phyloP scores from a whole-genome alignment of 2,797 vertebrate genomes.

The Phalanger gymnotis region DNA sequence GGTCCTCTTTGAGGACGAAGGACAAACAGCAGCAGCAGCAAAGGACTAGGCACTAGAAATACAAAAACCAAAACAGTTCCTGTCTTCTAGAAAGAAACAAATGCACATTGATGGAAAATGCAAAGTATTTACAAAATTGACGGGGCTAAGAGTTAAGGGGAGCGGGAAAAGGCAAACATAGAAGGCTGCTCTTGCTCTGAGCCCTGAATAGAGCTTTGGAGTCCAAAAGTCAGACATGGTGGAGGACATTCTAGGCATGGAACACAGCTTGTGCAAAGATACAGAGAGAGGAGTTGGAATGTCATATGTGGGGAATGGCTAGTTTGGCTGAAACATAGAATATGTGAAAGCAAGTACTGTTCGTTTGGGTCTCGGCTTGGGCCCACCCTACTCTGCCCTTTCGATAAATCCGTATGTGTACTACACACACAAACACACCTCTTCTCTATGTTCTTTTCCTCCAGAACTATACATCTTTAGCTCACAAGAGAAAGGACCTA shows the following conservation, averaged over 20 bases:
- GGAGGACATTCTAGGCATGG: background rate
- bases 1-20: too few relatives aligned
- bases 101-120: background rate
- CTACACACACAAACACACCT: background rate
- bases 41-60: background rate
- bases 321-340: background rate
- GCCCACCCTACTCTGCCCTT: background rate
- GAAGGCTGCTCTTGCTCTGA: background rate
- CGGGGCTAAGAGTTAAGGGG: background rate
- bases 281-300: background rate
- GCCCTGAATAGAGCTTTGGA: background rate
- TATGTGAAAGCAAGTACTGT: background rate
- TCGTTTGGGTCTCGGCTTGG: background rate
- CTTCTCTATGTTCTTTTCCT: background rate
- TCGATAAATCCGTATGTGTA: background rate
- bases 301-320: background rate
- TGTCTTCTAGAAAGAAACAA: background rate
- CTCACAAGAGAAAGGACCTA: background rate
- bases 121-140: background rate
- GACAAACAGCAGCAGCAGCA: too few relatives aligned
- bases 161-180: background rate
- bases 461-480: background rate
- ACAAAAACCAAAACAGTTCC: background rate
- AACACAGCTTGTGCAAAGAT: background rate
- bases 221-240: background rate